Conservation (phyloP, 64 coral and sea anemone species). For the Stylophora pistillata region DNA sequence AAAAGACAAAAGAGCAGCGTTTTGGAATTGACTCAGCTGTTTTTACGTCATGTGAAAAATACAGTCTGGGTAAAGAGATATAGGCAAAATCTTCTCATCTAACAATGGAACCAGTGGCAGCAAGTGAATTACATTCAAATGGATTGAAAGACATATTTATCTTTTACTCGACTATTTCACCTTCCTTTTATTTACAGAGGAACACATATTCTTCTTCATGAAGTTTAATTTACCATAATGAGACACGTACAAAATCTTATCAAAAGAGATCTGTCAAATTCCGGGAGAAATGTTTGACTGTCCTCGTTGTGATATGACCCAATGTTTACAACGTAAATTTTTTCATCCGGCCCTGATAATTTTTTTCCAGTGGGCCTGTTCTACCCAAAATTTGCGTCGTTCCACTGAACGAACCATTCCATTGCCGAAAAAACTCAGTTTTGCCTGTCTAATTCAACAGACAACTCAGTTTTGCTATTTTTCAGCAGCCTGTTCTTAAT, state of each 20-base stretch:
- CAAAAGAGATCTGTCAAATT: not conserved
- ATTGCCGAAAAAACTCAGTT: no score
- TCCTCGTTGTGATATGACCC: not conserved
- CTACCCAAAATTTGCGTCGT: no score
- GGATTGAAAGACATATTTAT: not conserved
- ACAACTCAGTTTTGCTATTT: no score
- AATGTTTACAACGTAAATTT: not conserved
- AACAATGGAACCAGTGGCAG: not conserved
- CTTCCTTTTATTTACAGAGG: not conserved
- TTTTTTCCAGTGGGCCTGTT: not conserved
- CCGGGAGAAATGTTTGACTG: not conserved
- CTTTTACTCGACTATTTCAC: not conserved
- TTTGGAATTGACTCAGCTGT: not conserved
- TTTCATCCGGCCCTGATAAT: not conserved
- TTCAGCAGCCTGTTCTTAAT: no score
- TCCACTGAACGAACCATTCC: no score
- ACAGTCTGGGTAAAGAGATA: not conserved
- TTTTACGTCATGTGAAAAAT: not conserved
- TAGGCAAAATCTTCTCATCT: no score
- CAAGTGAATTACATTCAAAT: no score
- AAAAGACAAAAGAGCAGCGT: conserved; percentile 6
- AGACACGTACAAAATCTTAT: not conserved
- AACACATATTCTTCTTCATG: not conserved
- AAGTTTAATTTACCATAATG: not conserved
- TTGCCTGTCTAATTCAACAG: no score